Evolutionary conservation across 2,797 vertebrate species (phyloP).

Genomic region (Scomberomorus guttatus): DNA sequence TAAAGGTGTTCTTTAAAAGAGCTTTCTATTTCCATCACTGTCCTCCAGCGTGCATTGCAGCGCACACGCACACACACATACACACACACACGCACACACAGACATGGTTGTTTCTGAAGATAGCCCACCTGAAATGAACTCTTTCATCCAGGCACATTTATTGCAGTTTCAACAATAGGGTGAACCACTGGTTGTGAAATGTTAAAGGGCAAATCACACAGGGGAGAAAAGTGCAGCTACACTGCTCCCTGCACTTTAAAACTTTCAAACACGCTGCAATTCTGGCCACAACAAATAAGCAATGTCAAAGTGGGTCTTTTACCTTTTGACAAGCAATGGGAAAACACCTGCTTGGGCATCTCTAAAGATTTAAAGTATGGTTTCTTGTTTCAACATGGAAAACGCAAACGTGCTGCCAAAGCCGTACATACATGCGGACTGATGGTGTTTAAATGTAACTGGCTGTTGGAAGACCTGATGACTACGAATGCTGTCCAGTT

Average conservation of each 20-base stretch:
- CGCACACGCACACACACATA: neutral
- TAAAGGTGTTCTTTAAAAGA: constrained; percentile 60
- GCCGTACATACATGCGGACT: neutral
- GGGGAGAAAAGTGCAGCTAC: neutral
- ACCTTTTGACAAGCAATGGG: neutral
- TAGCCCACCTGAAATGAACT: neutral
- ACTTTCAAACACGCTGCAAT: neutral
- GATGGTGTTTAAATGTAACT: neutral
- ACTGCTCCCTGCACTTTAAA: neutral
- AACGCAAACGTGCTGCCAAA: neutral
- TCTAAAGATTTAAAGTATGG: too few relatives aligned
- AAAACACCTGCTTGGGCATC: neutral
- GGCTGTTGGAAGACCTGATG: too few relatives aligned
- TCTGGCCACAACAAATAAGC: neutral
- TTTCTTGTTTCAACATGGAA: neutral
- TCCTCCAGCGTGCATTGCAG: constrained; percentile 25
- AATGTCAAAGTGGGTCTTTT: neutral
- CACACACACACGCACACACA: neutral
- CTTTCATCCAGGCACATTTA: constrained; percentile 18
- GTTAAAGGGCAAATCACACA: constrained; percentile 22
- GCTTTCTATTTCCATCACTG: constrained; percentile 45
- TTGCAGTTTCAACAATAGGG: constrained; percentile 13
- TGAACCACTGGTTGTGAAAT: constrained; percentile 17
- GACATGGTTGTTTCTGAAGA: neutral
- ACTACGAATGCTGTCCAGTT: neutral